These are phyloP conservation scores for Epizoanthus stellaris DNA, from an alignment of 92 coral and sea anemone species.

Conservation along the genomic window DNA sequence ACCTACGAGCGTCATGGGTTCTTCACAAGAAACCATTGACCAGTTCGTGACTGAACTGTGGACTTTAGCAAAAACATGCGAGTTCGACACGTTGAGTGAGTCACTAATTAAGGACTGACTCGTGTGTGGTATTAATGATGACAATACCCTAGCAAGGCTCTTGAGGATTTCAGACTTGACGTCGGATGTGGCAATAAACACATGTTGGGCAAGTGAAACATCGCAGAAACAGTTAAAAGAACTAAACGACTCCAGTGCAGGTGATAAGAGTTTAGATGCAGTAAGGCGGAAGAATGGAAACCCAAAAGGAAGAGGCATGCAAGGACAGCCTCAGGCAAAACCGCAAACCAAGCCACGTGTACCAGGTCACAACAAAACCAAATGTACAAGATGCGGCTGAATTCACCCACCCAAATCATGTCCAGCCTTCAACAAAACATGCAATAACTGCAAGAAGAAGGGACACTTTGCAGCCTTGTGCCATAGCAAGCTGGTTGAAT, in stretches of 20 bases:
- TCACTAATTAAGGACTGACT: constrained; percentile 6
- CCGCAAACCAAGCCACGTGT: not conserved
- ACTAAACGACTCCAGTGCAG: not conserved
- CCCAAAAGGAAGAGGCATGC: not conserved
- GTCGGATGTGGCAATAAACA: not conserved
- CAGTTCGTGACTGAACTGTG: constrained; percentile 6
- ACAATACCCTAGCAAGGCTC: constrained; percentile 12
- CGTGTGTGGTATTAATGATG: constrained; percentile 3
- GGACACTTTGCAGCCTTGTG: constrained; percentile 32
- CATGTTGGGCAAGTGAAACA: not conserved
- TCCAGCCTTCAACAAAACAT: constrained; percentile 42
- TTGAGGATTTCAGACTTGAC: constrained; percentile 1
- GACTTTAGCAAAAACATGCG: not conserved
- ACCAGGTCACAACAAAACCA: not conserved
- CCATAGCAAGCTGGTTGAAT: not conserved
- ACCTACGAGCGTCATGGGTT: too few relatives aligned
- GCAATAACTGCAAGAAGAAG: constrained; percentile 46
- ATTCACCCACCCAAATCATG: constrained; percentile 35
- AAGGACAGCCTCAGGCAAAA: too few relatives aligned
- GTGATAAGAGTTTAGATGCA: not conserved
- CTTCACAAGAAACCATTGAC: too few relatives aligned
- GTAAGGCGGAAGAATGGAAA: not conserved
- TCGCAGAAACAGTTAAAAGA: not conserved
- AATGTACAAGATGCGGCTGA: constrained; percentile 39
- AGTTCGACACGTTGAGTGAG: not conserved